Percentiles rank a stretch among this genome's conserved stretches.
Conservation (phyloP, 2,113 vertebrate species). For the rabbit (Oryctolagus cuniculus) region DNA sequence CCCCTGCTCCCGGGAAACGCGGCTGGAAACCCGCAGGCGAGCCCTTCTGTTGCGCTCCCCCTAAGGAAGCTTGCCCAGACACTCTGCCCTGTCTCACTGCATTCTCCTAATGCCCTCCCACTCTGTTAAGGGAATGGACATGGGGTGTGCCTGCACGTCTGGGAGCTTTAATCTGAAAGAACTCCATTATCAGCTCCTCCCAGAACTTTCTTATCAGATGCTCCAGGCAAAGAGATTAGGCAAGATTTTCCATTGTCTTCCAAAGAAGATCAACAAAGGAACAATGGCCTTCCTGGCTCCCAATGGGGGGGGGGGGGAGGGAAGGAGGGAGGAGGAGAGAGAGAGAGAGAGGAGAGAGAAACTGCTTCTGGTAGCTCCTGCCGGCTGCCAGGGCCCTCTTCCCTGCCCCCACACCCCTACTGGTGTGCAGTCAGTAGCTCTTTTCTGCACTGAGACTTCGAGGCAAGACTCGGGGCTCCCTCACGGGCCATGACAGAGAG, state of each 20-base stretch:
- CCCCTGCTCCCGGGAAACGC: not conserved
- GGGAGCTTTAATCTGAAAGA: not conserved
- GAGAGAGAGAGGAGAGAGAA: too few species aligned
- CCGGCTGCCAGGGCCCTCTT: too few species aligned
- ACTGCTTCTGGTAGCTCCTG: too few species aligned
- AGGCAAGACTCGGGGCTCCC: not conserved
- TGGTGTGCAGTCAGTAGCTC: rapidly evolving
- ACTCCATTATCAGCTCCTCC: not conserved
- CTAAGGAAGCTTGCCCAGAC: not conserved
- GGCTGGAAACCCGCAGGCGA: too few species aligned
- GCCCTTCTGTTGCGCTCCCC: too few species aligned
- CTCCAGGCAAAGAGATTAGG: not conserved
- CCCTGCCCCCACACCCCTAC: too few species aligned
- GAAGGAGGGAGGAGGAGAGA: too few species aligned
- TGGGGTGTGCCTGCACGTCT: not conserved
- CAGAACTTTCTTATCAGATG: not conserved
- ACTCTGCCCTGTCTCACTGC: not conserved
- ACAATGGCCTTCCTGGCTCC: not conserved
- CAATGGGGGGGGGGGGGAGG: rapidly evolving
- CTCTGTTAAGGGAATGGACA: too few species aligned
- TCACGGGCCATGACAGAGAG: not conserved
- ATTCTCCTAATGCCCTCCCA: rapidly evolving
- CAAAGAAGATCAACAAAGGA: not conserved
- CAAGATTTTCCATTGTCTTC: not conserved
- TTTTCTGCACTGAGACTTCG: not conserved